Evolutionary conservation across 2,113 vertebrate species (phyloP), one percentile per base, ranked within the genome.

Genomic region (Neodon shergylaensis): DNA sequence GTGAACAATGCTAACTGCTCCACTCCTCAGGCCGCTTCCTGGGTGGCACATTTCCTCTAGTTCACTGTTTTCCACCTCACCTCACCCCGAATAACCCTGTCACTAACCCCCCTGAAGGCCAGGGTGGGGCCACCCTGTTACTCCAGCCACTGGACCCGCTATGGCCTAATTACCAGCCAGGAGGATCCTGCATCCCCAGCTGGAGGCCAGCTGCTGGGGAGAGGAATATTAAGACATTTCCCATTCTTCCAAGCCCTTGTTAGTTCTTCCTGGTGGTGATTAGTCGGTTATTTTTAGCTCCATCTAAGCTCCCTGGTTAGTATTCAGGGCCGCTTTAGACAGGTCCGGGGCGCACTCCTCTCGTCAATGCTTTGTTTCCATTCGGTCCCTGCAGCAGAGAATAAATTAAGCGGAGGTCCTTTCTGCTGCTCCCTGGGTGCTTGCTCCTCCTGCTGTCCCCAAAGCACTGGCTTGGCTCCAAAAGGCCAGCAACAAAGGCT

Each of bases 211-310:
- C 97, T 96, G 93, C 94, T 61, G 49, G 76, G 33, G 79, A 94
- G 83, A 90, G 72, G 92, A 90, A 73, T 93, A 97, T 96, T 88
- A 88, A 97, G 96, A 97, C 97, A 82, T 96, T 97, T 96, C 93
- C 95, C 76, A 96, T 96, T 85, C 95, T 97, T 92, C 70, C 2
- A 33, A 96, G 84, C 31, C 93, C 94, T 95, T 33, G 93, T 90
- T 95, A 93, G 94, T 96, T 94, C 96, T 96, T 96, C 94, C 94
- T 58, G 84, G 94, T 90, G 93, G 94, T 96, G 95, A 97, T 97
- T 96, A 97, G 96, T 87, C 86, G 7, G 94, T 74, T 98, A 98
- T 97, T 97, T 98, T 98, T 97, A 98, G 96, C 92, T 97, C 65
- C 33, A 3, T 79, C 90, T 87, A 68, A 94, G 92, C 93, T 81